Percentiles rank a stretch among this genome's conserved stretches.
phyloP scores from a whole-genome alignment of 2,113 vertebrate genomes.

The Nyctibius bracteatus region DNA sequence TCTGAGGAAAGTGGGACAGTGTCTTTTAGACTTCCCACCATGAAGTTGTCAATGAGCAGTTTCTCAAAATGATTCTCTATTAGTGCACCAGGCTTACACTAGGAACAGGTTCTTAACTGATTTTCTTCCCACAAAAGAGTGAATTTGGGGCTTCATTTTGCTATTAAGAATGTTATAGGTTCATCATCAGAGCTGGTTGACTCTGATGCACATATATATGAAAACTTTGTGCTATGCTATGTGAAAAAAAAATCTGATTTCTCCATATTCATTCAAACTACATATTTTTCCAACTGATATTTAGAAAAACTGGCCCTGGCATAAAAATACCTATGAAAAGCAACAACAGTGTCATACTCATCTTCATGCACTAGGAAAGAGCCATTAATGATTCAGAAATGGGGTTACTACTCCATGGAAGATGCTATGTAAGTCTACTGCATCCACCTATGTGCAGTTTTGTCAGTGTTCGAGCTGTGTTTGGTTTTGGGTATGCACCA shows the following conservation, averaged over 20 bases:
- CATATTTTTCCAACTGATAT: not conserved
- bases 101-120: not conserved
- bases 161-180: not conserved
- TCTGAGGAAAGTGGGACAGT: slow-evolving; percentile 17
- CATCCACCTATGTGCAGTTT: not conserved
- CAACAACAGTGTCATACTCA: not conserved
- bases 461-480: not conserved
- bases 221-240: not conserved
- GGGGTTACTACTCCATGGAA: not conserved
- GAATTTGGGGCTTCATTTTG: not conserved
- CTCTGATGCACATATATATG: not conserved
- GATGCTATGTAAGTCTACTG: rapidly evolving
- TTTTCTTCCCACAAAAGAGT: not conserved
- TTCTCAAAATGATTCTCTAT: slow-evolving; percentile 46
- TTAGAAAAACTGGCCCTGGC: not conserved
- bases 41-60: slow-evolving; percentile 10
- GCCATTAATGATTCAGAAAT: not conserved
- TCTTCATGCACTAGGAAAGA: not conserved
- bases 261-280: not conserved
- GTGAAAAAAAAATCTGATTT: not conserved
- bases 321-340: not conserved
- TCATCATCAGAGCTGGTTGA: not conserved
- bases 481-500: not conserved
- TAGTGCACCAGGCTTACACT: not conserved
- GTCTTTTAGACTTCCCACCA: slow-evolving; percentile 35